These are phyloP conservation scores for Anneissia japonica DNA, from an alignment of 35 echinoderm and acorn worm species.

Conservation along the genomic window DNA sequence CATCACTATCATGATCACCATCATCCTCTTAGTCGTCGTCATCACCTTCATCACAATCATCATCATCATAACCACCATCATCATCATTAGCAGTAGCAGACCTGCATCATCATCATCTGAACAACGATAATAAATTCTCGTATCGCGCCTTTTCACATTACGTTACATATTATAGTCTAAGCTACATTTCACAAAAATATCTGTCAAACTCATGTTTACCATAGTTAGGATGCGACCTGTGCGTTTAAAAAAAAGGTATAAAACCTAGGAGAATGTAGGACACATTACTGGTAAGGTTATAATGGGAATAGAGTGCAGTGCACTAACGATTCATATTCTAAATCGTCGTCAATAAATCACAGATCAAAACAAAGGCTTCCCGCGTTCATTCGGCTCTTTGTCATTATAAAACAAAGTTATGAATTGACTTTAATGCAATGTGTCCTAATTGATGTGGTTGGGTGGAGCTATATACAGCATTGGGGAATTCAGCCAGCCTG, in stretches of 20 bases:
- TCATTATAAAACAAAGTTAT: conserved; percentile 2
- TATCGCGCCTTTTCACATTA: too few relatives aligned
- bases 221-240: background rate
- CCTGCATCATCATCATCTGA: too few relatives aligned
- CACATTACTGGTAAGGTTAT: background rate
- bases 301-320: background rate
- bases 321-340: background rate
- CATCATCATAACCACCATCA: too few relatives aligned
- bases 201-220: too few relatives aligned
- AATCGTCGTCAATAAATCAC: background rate
- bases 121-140: too few relatives aligned
- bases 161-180: too few relatives aligned
- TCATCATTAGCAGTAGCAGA: too few relatives aligned
- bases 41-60: too few relatives aligned
- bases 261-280: background rate
- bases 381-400: background rate
- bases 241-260: too few relatives aligned
- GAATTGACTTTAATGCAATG: background rate
- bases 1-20: too few relatives aligned
- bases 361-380: background rate
- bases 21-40: too few relatives aligned
- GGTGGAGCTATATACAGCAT: background rate
- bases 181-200: too few relatives aligned
- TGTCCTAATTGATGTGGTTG: conserved; percentile 1
- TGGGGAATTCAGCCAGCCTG: background rate